Evolutionary conservation across 2,797 vertebrate genomes (phyloP).

Genomic region (Enteromius viviparus): DNA sequence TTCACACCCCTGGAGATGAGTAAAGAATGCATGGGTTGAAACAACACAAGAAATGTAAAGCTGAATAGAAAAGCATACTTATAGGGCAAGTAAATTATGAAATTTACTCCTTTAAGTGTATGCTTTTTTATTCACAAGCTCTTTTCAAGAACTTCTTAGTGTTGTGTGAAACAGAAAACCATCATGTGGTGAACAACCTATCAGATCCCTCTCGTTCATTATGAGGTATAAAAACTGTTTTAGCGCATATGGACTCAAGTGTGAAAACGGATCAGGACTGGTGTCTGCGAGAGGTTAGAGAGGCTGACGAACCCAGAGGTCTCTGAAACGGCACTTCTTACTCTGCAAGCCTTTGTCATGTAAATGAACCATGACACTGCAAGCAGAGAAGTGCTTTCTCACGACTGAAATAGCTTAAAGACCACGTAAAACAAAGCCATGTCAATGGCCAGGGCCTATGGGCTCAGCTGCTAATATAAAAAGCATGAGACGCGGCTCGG

Average conservation of each 20-base stretch:
- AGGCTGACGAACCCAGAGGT: conserved; percentile 21
- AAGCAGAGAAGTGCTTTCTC: conserved; percentile 66
- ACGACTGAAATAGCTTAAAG: conserved; percentile 60
- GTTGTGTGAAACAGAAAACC: neutral
- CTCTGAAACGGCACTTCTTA: conserved; percentile 58
- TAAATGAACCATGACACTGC: conserved; percentile 67
- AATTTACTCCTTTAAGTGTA: neutral
- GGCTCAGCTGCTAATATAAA: conserved; percentile 36
- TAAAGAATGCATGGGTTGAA: neutral
- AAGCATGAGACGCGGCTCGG: neutral
- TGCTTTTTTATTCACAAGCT: neutral
- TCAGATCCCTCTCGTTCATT: neutral
- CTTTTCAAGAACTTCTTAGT: neutral
- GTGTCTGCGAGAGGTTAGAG: conserved; percentile 31
- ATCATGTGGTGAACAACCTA: neutral
- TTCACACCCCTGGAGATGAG: too few species aligned
- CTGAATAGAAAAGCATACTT: conserved; percentile 1
- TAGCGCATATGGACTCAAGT: conserved; percentile 43
- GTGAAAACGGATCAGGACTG: conserved; percentile 57
- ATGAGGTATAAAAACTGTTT: conserved; percentile 30
- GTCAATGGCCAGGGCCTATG: conserved; percentile 48
- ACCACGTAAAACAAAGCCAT: conserved; percentile 60
- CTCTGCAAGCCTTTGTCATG: conserved; percentile 62
- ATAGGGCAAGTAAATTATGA: neutral
- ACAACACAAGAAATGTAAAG: neutral